phyloP scores from a whole-genome alignment of 1,140 invertebrate genomes.

The Brachionus angularis region DNA sequence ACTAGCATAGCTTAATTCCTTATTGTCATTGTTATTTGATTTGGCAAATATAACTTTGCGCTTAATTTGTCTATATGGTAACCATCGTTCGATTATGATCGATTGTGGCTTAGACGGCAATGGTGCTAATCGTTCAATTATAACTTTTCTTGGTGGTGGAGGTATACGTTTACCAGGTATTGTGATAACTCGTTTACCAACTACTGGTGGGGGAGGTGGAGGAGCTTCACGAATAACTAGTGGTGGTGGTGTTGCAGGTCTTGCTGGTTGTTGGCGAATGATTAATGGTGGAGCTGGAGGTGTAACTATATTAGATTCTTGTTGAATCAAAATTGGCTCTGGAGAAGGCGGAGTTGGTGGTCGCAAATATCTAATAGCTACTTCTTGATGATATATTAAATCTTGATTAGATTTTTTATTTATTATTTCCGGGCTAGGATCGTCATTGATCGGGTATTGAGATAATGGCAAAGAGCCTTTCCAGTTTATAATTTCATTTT shows the following conservation, averaged over 20 bases:
- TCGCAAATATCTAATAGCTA: constrained; percentile 40
- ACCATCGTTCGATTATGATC: constrained; percentile 43
- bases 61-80: constrained; percentile 40
- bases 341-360: constrained; percentile 42
- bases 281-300: constrained; percentile 41
- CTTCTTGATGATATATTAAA: constrained; percentile 33
- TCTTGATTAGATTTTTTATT: constrained; percentile 3
- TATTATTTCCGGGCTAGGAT: constrained; percentile 40
- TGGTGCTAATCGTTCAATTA: constrained; percentile 32
- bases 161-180: constrained; percentile 34
- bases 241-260: constrained; percentile 39
- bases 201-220: constrained; percentile 25
- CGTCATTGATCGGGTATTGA: constrained; percentile 38
- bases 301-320: background rate
- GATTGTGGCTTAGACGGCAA: constrained; percentile 42
- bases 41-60: constrained; percentile 36
- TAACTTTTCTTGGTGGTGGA: constrained; percentile 42
- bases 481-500: constrained; percentile 32
- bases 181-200: constrained; percentile 9
- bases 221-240: constrained; percentile 42
- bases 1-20: background rate
- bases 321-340: constrained; percentile 35
- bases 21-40: background rate
- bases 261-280: constrained; percentile 5
- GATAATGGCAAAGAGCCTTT: constrained; percentile 13